phyloP scores from a whole-genome alignment of 2,888 invertebrate species.

The Standfussiana lucernea region DNA sequence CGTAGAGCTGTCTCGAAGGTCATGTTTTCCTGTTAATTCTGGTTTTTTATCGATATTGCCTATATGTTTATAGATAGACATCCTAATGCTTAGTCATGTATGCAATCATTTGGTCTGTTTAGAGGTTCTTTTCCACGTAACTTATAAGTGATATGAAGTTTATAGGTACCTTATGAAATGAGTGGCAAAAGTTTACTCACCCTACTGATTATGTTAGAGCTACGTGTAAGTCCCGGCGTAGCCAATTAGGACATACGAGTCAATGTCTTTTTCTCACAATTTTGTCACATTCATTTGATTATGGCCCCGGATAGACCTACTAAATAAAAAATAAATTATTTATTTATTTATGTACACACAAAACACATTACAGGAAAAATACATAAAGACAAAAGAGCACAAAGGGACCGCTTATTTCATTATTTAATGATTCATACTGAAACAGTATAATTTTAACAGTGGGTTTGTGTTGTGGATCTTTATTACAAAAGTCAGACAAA shows the following conservation, averaged over 20 bases:
- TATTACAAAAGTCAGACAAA: not conserved
- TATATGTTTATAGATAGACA: conserved; percentile 29
- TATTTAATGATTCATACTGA: not conserved
- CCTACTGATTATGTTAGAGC: not conserved
- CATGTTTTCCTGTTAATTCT: conserved; percentile 20
- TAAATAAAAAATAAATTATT: not conserved
- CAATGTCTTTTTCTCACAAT: not conserved
- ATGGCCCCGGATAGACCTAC: not conserved
- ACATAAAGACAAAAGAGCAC: no score
- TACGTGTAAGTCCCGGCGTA: conserved; percentile 25
- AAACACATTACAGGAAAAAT: no score
- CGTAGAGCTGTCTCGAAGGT: conserved; percentile 48
- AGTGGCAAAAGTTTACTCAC: conserved; percentile 16
- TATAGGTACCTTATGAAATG: not conserved
- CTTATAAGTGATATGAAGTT: not conserved
- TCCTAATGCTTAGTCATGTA: conserved; percentile 4
- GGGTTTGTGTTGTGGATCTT: not conserved
- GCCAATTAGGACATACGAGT: not conserved
- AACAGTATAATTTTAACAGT: not conserved
- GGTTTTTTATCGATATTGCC: conserved; percentile 33
- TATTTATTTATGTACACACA: no score
- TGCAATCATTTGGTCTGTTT: conserved; percentile 13
- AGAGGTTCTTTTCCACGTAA: conserved; percentile 16
- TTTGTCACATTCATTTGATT: not conserved
- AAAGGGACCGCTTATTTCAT: no score